Evolutionary conservation across 2,888 invertebrate species (phyloP).

Genomic region (Drosophila monieri): DNA sequence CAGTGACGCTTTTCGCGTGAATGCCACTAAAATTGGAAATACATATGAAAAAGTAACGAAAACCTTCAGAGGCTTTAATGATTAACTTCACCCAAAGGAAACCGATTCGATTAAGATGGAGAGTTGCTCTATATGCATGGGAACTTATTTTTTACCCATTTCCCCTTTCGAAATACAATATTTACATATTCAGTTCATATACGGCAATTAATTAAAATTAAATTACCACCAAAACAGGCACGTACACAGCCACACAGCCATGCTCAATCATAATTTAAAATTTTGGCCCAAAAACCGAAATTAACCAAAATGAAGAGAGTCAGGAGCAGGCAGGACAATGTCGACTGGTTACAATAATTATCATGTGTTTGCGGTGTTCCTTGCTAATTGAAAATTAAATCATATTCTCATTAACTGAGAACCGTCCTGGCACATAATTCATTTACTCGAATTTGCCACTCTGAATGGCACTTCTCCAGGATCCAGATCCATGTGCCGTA

Average conservation of each 20-base stretch:
- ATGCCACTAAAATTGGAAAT: slow-evolving; percentile 6
- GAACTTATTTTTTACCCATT: neutral
- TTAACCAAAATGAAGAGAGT: slow-evolving; percentile 33
- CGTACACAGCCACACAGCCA: slow-evolving; percentile 30
- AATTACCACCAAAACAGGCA: slow-evolving; percentile 51
- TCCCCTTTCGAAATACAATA: neutral
- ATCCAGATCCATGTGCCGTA: neutral
- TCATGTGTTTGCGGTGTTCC: slow-evolving; percentile 1
- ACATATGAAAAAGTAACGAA: neutral
- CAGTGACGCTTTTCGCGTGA: slow-evolving; percentile 8
- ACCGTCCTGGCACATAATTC: slow-evolving; percentile 7
- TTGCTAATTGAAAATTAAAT: slow-evolving; percentile 58
- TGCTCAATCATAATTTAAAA: slow-evolving; percentile 58
- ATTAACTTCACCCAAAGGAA: slow-evolving; percentile 1
- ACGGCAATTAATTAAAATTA: slow-evolving; percentile 59
- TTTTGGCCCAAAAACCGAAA: slow-evolving; percentile 46
- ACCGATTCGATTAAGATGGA: neutral
- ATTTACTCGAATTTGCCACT: slow-evolving; percentile 22
- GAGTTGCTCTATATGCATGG: no score
- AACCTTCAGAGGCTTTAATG: neutral
- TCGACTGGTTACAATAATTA: slow-evolving; percentile 4
- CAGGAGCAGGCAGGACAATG: neutral
- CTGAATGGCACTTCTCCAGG: slow-evolving; percentile 16
- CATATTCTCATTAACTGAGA: slow-evolving; percentile 43
- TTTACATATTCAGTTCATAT: slow-evolving; percentile 6